Base-by-base conservation (phyloP, 2,113 vertebrate genomes). In the Oreochromis aureus region DNA sequence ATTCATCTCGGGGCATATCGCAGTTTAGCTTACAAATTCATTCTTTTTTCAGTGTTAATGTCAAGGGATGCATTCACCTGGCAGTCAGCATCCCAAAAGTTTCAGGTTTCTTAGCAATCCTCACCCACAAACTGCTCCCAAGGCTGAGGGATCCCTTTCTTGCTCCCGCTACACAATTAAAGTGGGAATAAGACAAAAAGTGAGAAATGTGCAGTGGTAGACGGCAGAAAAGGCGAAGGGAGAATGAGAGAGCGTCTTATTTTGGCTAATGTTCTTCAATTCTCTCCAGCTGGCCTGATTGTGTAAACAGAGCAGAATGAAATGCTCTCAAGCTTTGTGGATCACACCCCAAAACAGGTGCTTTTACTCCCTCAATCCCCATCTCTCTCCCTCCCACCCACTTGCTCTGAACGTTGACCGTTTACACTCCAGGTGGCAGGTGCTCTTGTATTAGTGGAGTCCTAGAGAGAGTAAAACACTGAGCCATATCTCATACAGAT, bases 281-380 rank as follows among this genome's bases (percentile, higher is more conserved):
- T 91, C 80, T 73, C 63, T 86, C 89, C 95, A 96, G 92, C 94
- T 95, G 95, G 90, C 76, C 61, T 24, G 41, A 51, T 54, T 36
- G 48, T 76, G 51, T 55, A 89, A 91, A 91, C 80, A 90, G 34
- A 88, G 53, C 54, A 56, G 84, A 91, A 82, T 80, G 34, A 78
- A 86, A 82, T 82, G 84, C 78, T 93, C 87, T 85, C 79, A 58
- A 34, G 80, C 81, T 92, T 10, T 6, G 24, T 69, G 73, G 84
- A 92, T 86, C 66, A 84, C 89, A 22, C 92, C 92, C 92, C 5
- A 8, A 90, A 90, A 79, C 94, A 94, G 92, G 93, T 93, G 91
- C 86, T 84, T 86, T 76, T 76, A 53, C 59, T 88, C 92, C 89
- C 86, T 83, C 78, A 51, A 5, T 90, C 84, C 71, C 58, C 76